Percentiles rank a stretch among this genome's conserved stretches.
Conservation (phyloP, 2,797 vertebrate genomes). For the Cheirogaleus major region DNA sequence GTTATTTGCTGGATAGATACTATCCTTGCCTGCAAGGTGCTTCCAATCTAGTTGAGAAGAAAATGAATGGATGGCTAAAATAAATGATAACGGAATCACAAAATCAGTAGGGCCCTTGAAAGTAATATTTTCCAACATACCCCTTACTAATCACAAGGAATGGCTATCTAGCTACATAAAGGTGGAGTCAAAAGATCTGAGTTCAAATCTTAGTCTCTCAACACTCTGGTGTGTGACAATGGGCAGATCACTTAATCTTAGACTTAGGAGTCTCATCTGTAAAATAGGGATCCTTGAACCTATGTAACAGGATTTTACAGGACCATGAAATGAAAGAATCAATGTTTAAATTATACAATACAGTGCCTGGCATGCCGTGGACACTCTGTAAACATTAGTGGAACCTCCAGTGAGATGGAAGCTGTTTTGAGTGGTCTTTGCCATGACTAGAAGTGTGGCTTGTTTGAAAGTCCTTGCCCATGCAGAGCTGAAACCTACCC, state of each 20-base stretch:
- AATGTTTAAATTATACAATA: not conserved
- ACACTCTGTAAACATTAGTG: not conserved
- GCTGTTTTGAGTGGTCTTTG: not conserved
- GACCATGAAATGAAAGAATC: not conserved
- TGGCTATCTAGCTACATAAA: not conserved
- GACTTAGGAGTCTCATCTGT: not conserved
- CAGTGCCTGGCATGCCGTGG: not conserved
- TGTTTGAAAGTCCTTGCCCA: not conserved
- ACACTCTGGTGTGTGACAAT: not conserved
- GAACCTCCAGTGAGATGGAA: not conserved
- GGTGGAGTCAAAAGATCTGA: not conserved
- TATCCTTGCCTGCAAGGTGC: not conserved
- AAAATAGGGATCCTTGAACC: not conserved
- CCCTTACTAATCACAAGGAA: not conserved
- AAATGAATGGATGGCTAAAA: not conserved
- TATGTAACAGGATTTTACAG: not conserved
- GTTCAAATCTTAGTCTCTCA: not conserved
- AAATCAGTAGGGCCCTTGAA: not conserved
- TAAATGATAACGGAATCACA: not conserved
- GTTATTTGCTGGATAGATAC: not conserved
- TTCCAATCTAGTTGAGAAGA: not conserved
- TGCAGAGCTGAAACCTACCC: not conserved
- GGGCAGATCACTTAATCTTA: not conserved
- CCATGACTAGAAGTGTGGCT: not conserved
- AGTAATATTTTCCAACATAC: not conserved